A percentile compares a stretch with the other conserved stretches of the same genome.
Evolutionary conservation across 2,888 invertebrate species (phyloP).

Genomic region (Drosophila nr. perissopoda): DNA sequence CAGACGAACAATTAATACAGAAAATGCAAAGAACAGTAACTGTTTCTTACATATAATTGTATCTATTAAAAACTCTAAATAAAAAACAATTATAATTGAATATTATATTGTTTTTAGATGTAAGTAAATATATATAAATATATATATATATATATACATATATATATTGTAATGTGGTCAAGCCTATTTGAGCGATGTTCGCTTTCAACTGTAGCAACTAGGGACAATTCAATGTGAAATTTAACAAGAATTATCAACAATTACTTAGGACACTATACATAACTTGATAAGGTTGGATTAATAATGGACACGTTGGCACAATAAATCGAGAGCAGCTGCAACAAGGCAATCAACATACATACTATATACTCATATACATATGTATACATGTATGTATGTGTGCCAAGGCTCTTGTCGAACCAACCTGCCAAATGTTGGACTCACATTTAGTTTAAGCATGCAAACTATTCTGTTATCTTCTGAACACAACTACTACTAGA

Average conservation of each 20-base stretch:
- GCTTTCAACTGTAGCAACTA: slow-evolving; percentile 80
- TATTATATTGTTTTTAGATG: slow-evolving; percentile 48
- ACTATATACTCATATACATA: neutral
- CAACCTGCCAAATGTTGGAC: slow-evolving; percentile 61
- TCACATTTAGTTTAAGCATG: slow-evolving; percentile 49
- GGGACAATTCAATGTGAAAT: slow-evolving; percentile 66
- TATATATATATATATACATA: slow-evolving; percentile 43
- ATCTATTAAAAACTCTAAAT: slow-evolving; percentile 30
- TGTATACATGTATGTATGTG: neutral
- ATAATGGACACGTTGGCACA: slow-evolving; percentile 22
- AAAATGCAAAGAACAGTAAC: slow-evolving; percentile 44
- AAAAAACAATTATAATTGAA: slow-evolving; percentile 30
- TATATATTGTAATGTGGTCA: slow-evolving; percentile 63
- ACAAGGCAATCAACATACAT: neutral
- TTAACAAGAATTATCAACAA: slow-evolving; percentile 37
- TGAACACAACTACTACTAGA: slow-evolving; percentile 46
- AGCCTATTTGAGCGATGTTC: slow-evolving; percentile 82
- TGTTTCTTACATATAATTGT: slow-evolving; percentile 55
- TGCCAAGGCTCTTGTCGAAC: slow-evolving; percentile 32
- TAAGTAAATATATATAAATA: slow-evolving; percentile 30
- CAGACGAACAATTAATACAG: slow-evolving; percentile 48
- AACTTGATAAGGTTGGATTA: slow-evolving; percentile 38
- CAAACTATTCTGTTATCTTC: slow-evolving; percentile 55
- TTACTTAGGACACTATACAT: slow-evolving; percentile 32
- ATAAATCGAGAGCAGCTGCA: neutral